Evolutionary conservation across 2,113 vertebrate genomes (phyloP).

Genomic region (Gallinago media): DNA sequence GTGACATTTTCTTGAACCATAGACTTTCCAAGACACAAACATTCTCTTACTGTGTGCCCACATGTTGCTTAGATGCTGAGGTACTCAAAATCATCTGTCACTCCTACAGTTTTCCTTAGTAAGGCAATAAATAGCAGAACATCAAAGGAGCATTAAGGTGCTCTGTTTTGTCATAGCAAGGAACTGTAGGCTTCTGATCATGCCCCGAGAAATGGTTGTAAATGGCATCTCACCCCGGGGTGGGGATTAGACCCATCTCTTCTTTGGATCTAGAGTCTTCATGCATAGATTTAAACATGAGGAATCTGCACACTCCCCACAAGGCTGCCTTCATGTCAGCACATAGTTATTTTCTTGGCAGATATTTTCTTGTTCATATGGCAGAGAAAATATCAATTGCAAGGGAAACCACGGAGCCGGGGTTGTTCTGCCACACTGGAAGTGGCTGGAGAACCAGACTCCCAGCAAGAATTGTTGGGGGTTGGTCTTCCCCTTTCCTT

Average conservation of each 20-base stretch:
- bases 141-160: neutral
- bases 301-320: neutral
- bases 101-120: neutral
- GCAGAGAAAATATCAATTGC: neutral
- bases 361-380: neutral
- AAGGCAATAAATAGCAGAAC: neutral
- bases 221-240: neutral
- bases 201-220: neutral
- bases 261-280: neutral
- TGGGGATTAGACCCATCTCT: neutral
- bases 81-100: neutral
- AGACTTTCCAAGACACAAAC: neutral
- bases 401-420: neutral
- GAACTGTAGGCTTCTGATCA: neutral
- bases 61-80: neutral
- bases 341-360: neutral
- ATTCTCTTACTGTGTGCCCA: neutral
- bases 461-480: neutral
- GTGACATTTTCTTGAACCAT: neutral
- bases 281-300: neutral
- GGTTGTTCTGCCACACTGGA: neutral
- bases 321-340: neutral
- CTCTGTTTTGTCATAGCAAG: neutral
- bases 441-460: neutral
- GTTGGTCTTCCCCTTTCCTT: neutral